Base-by-base conservation (phyloP, 2,113 vertebrate species). In the Myiozetetes cayanensis region DNA sequence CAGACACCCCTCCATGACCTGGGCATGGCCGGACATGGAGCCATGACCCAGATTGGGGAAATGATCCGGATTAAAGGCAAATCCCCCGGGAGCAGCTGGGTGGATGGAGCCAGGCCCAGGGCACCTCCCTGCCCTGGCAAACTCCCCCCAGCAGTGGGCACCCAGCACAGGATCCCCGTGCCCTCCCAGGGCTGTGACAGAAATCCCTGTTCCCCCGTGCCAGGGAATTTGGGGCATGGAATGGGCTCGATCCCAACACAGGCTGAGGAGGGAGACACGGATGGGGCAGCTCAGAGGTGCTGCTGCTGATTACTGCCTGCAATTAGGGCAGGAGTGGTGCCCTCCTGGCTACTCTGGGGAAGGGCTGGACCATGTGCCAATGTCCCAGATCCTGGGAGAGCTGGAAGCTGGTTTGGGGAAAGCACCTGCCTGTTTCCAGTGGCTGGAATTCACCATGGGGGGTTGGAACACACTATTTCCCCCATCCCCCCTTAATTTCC, bases 361-460 rank as follows among this genome's bases (percentile, higher is more conserved):
- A 0, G 1, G 53, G 24, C 12, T 0, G 3, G 22, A 9, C 24
- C 21, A 0, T 0, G 30, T 31, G 56, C 25, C 0, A 0, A 1
- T 2, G 2, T 30, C 41, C 50, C 73, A 21, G 70, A 25, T 58
- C 46, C 46, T 22, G 19, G 59, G 17, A 77, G 24, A 37, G 73
- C n/a, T 25, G 23, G 2, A 21, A 24, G 21, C 0, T 19, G 37
- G 27, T 47, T 31, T 49, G 20, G 53, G 33, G 63, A 52, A 24
- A 35, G 30, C 43, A 49, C 37, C 41, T 31, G 4, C 85, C 33
- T 50, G 80, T 25, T 89, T 15, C 62, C 20, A 12, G 62, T 15
- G 41, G 30, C 25, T 85, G n/a, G 49, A 50, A 50, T 14, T 25
- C 49, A 50, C 49, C 49, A 18, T 15, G 56, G 21, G 56, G 33